Evolutionary conservation across 2,113 vertebrate species (phyloP).

Genomic region (Channa argus): DNA sequence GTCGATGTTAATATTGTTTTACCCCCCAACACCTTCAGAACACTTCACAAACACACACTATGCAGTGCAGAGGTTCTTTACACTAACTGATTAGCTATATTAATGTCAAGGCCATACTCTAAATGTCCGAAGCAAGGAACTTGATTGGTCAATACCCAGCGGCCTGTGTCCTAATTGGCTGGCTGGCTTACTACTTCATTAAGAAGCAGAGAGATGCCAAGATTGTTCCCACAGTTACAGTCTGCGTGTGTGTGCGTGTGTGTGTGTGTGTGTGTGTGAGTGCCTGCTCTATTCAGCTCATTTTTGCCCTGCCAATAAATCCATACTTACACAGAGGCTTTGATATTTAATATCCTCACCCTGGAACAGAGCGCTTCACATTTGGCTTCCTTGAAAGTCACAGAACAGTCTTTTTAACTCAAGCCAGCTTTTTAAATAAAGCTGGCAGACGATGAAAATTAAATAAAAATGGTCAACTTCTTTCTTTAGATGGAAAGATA

Average conservation of each 20-base stretch:
- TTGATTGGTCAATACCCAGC: constrained; percentile 72
- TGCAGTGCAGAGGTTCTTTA: constrained; percentile 1
- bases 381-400: constrained; percentile 41
- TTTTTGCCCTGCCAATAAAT: constrained; percentile 53
- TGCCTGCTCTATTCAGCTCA: constrained; percentile 32
- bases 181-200: constrained; percentile 66
- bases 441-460: neutral
- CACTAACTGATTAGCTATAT: constrained; percentile 50
- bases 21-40: constrained; percentile 28
- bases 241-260: constrained; percentile 13
- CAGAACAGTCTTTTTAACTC: neutral
- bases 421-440: constrained; percentile 19
- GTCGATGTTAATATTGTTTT: constrained; percentile 56
- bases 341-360: constrained; percentile 59
- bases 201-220: constrained; percentile 59
- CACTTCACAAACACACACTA: neutral
- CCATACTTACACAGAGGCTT: constrained; percentile 42
- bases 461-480: neutral
- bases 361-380: constrained; percentile 17
- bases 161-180: constrained; percentile 66
- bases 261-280: constrained; percentile 6
- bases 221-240: constrained; percentile 38
- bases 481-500: neutral
- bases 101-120: constrained; percentile 50
- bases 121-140: constrained; percentile 46